Conservation (phyloP, 2,888 invertebrate genomes). For the Noctua janthe region DNA sequence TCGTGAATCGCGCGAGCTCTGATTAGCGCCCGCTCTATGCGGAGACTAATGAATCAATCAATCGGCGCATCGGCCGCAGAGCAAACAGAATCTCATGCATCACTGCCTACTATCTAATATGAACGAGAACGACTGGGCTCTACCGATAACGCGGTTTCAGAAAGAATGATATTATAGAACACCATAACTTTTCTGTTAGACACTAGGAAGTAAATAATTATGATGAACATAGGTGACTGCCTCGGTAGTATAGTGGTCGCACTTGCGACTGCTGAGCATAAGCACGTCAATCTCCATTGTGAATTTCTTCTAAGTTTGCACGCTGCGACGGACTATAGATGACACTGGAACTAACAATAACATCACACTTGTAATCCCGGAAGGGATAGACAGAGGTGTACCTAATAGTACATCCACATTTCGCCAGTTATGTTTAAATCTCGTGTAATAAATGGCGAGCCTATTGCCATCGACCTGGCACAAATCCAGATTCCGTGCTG, state of each 20-base stretch:
- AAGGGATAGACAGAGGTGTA: too few relatives aligned
- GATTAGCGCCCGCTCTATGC: slow-evolving; percentile 47
- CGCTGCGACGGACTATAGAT: not conserved
- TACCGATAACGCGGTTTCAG: not conserved
- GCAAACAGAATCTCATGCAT: slow-evolving; percentile 58
- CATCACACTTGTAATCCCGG: too few relatives aligned
- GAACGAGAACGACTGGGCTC: not conserved
- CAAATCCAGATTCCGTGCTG: too few relatives aligned
- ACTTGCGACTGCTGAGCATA: too few relatives aligned
- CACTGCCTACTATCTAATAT: slow-evolving; percentile 32
- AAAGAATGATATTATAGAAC: not conserved
- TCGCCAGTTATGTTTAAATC: too few relatives aligned
- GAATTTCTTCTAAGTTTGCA: not conserved
- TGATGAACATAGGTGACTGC: too few relatives aligned
- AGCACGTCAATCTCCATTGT: not conserved
- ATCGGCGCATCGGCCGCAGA: slow-evolving; percentile 41
- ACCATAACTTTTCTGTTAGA: not conserved
- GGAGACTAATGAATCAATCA: slow-evolving; percentile 61
- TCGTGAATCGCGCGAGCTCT: slow-evolving; percentile 7
- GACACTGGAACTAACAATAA: not conserved
- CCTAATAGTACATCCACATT: too few relatives aligned
- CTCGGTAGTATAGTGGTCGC: too few relatives aligned
- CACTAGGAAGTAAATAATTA: not conserved
- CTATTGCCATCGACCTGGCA: too few relatives aligned
- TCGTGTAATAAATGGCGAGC: too few relatives aligned